Evolutionary conservation across 2,113 vertebrate genomes (phyloP).

Genomic region (Lamprotornis superbus): DNA sequence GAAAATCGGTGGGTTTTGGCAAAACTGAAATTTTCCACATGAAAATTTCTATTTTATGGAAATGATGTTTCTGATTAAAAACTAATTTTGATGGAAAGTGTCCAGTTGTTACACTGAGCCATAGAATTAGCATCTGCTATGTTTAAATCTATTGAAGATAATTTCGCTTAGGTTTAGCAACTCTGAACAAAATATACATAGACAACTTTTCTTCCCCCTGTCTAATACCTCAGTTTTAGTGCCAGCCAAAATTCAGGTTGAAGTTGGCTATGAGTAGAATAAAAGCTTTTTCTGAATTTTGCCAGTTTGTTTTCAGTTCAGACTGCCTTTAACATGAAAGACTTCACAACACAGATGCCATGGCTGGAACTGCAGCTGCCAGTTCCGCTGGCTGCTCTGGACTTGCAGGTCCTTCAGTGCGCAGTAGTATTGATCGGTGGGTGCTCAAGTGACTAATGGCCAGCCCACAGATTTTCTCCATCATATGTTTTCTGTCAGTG

Average conservation of each 20-base stretch:
- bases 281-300: slow-evolving; percentile 15
- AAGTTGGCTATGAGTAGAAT: not conserved
- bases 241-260: slow-evolving; percentile 19
- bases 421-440: not conserved
- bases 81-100: not conserved
- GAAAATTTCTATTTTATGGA: not conserved
- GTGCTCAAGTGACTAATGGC: not conserved
- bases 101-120: not conserved
- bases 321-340: not conserved
- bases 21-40: not conserved
- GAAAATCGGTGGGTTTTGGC: not conserved
- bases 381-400: not conserved
- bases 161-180: slow-evolving; percentile 30
- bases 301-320: not conserved
- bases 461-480: not conserved
- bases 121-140: slow-evolving; percentile 40
- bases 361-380: not conserved
- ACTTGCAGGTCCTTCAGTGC: rapidly evolving
- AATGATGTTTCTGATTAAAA: slow-evolving; percentile 1
- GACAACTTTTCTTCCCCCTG: slow-evolving; percentile 28
- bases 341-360: not conserved
- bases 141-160: slow-evolving; percentile 41
- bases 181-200: not conserved
- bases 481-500: not conserved
- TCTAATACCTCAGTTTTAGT: slow-evolving; percentile 28